Evolutionary conservation across 1,140 invertebrate species (phyloP).

Genomic region (Aphelinus atriplicis): DNA sequence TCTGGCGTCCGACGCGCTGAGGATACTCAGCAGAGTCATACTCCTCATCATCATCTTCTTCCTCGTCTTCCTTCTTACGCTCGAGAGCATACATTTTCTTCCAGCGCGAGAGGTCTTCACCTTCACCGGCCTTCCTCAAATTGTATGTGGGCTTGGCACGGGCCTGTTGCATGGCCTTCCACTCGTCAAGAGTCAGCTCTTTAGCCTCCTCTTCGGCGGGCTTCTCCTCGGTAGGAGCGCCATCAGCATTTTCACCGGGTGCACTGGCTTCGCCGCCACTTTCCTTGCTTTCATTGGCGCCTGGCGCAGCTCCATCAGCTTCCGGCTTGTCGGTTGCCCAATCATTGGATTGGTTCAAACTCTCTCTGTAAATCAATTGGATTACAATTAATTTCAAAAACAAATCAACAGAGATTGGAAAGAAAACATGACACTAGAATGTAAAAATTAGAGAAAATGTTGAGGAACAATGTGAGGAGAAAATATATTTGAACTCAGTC

Average conservation of each 20-base stretch:
- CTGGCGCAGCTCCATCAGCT: constrained; percentile 47
- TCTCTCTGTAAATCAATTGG: constrained; percentile 50
- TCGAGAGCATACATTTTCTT: constrained; percentile 89
- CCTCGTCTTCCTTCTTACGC: constrained; percentile 79
- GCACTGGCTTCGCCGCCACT: background rate
- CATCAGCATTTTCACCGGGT: constrained; percentile 54
- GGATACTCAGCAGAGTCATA: constrained; percentile 81
- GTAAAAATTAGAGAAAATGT: background rate
- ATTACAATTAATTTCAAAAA: background rate
- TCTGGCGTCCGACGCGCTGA: constrained; percentile 87
- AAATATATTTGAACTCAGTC: too few species aligned
- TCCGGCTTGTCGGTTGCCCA: constrained; percentile 66
- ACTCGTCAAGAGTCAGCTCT: constrained; percentile 88
- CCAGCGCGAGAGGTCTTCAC: constrained; percentile 90
- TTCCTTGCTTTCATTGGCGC: constrained; percentile 56
- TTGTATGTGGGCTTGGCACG: constrained; percentile 87
- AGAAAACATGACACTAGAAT: background rate
- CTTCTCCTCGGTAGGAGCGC: constrained; percentile 58
- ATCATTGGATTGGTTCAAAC: constrained; percentile 58
- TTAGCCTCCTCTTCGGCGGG: constrained; percentile 80
- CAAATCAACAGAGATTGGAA: too few species aligned
- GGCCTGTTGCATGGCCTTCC: constrained; percentile 79
- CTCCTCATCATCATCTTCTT: constrained; percentile 78
- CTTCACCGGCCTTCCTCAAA: constrained; percentile 90
- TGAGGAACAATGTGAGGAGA: constrained; percentile 2